Evolutionary conservation across 2,888 invertebrate species (phyloP), one percentile per base, ranked within the genome.

Genomic region (Reticulitermes lucifugus): DNA sequence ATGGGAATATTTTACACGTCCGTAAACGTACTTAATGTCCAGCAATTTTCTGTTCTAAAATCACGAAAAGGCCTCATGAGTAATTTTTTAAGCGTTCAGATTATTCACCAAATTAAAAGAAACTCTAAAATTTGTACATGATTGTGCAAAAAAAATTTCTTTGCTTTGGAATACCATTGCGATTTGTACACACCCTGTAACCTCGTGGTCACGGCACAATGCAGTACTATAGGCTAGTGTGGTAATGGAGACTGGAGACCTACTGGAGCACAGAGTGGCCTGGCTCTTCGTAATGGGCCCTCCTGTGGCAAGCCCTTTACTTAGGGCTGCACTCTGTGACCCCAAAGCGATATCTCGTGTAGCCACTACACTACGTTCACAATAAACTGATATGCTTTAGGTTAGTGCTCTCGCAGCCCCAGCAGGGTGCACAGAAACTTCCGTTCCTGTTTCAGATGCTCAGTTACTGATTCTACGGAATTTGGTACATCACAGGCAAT

Each of bases 301-400:
- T 43, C 77, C 77, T 77, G 77, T 77, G 77, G 51, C 77, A 21
- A 5, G 65, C 65, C 65, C 65, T 65, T 65, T 25, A 65, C 65
- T 25, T 65, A 65, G 65, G 65, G 65, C 65, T 65, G 65, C 77
- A 77, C 77, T 77, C 77, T 43, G 43, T 46, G 77, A 75, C 77
- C 77, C 77, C 77, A 77, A 51, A 77, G 77, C 77, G 77, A 77
- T 46, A 46, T 77, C 77, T 77, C 77, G 46, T 77, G 77, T 77
- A 46, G 22, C 77, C 77, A 46, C 77, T 65, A 25, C 12, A 65
- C 65, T 14, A 25, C n/a, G 60, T n/a, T 60, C 60, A 60, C 60
- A 21, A 60, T 60, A 60, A 60, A 60, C 60, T 60, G 65, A 65
- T 65, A 65, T n/a, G n/a, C 25, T 65, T 5, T n/a, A 65, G 65